Percentiles rank a stretch among this genome's conserved stretches.
phyloP scores from a whole-genome alignment of 2,797 vertebrate species.

The Phoebastria nigripes region DNA sequence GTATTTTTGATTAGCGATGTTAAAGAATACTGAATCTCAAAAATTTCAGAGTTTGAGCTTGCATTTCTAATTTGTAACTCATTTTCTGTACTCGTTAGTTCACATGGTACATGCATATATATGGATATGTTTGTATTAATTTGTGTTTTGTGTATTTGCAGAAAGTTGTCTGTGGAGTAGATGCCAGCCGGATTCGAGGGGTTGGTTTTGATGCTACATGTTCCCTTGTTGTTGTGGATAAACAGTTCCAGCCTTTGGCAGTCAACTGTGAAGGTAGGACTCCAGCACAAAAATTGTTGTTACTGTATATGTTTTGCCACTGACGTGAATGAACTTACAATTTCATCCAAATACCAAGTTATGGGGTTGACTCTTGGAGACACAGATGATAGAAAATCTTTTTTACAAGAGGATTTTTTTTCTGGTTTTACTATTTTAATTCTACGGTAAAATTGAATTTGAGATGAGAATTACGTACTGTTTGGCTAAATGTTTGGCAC shows the following conservation, averaged over 20 bases:
- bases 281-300: background rate
- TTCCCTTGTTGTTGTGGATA: slow-evolving; percentile 91
- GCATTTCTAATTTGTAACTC: background rate
- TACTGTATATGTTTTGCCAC: background rate
- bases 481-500: background rate
- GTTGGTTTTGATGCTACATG: slow-evolving; percentile 94
- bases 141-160: slow-evolving; percentile 58
- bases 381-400: background rate
- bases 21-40: background rate
- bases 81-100: background rate
- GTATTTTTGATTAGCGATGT: background rate
- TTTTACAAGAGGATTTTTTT: background rate
- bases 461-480: background rate
- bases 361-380: background rate
- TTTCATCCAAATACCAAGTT: background rate
- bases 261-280: slow-evolving; percentile 83
- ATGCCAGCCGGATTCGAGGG: slow-evolving; percentile 79
- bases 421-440: background rate
- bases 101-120: background rate
- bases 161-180: slow-evolving; percentile 79
- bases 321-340: background rate
- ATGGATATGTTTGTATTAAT: background rate
- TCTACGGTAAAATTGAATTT: background rate
- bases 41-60: background rate
- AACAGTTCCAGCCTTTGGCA: slow-evolving; percentile 82